Base-by-base conservation (phyloP, 92 coral and sea anemone species). In the Ricordea florida region DNA sequence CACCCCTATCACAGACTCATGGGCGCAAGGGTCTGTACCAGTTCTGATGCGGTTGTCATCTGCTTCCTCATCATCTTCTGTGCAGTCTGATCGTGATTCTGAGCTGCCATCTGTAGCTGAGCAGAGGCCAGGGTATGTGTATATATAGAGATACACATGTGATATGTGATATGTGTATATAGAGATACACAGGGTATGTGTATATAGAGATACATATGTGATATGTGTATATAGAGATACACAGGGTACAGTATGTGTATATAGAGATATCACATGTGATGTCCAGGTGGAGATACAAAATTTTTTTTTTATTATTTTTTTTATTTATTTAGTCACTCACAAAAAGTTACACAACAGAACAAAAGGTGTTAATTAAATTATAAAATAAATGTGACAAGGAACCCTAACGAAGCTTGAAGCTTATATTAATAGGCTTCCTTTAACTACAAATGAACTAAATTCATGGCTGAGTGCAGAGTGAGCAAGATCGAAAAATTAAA, bases 21-120 rank as follows among this genome's bases (percentile, higher is more conserved):
- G 98, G 98, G 93, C 98, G 28, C 98, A 94, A 52, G 98, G 98
- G 11, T 94, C 97, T 10, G 98, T 94, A 3, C 98, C 98, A 9
- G 89, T 94, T 13, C 41, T 71, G 30, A 33, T 78, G 28, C 62
- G 90, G 32, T 76, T 90, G 25, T 64, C 92, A 3, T 80, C 97
- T 14, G 79, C 84, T 16, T 49, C 62, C 18, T 78, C 97, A 15
- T 38, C 78, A 16, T 53, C 90, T 7, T 78, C 97, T 43, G 81
- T 79, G 26, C 65, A 55, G 28, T 91, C 93, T 25, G 80, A 62
- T 25, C 55, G 49, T 9, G 84, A 83, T 22, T 83, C 90, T 62
- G 93, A 87, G 66, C 58, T 69, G 61, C 70, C 76, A 8, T 91
- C 90, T 21, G 27, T 78, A 10, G 34, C 76, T 45, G 93, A 63